Evolutionary conservation across 2,797 vertebrate species (phyloP).

Genomic region (Phataginus tetradactyla): DNA sequence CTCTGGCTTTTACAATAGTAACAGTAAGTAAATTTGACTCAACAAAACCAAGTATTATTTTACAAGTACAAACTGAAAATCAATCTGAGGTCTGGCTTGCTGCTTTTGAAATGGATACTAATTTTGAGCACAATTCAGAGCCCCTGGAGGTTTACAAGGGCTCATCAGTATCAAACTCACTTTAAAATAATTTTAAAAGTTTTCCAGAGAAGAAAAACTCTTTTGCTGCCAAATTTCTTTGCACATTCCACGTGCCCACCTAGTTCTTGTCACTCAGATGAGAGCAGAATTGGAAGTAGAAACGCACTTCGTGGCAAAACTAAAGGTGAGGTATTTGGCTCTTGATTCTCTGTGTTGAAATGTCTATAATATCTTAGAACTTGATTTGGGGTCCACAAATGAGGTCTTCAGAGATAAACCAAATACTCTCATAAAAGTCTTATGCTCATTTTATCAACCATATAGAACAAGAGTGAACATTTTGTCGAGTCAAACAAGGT

Average conservation of each 20-base stretch:
- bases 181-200: conserved; percentile 49
- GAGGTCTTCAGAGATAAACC: not conserved
- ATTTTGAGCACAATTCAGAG: conserved; percentile 67
- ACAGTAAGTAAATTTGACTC: conserved; percentile 68
- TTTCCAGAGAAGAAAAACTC: conserved; percentile 57
- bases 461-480: not conserved
- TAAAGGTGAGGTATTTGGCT: not conserved
- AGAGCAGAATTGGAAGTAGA: not conserved
- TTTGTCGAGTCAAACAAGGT: conserved; percentile 1
- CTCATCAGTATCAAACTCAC: conserved; percentile 56
- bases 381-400: not conserved
- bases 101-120: conserved; percentile 69
- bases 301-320: not conserved
- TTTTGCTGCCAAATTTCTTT: not conserved
- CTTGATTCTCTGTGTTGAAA: not conserved
- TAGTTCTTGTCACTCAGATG: not conserved
- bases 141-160: conserved; percentile 54
- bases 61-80: conserved; percentile 71
- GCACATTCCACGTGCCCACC: not conserved
- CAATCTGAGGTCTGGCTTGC: conserved; percentile 50
- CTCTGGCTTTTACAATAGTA: conserved; percentile 55
- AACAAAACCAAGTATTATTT: conserved; percentile 64
- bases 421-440: not conserved
- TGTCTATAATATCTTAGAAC: not conserved
- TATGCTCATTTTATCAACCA: not conserved